phyloP scores from a whole-genome alignment of 2,113 vertebrate genomes.

The Todiramphus saurophagus region DNA sequence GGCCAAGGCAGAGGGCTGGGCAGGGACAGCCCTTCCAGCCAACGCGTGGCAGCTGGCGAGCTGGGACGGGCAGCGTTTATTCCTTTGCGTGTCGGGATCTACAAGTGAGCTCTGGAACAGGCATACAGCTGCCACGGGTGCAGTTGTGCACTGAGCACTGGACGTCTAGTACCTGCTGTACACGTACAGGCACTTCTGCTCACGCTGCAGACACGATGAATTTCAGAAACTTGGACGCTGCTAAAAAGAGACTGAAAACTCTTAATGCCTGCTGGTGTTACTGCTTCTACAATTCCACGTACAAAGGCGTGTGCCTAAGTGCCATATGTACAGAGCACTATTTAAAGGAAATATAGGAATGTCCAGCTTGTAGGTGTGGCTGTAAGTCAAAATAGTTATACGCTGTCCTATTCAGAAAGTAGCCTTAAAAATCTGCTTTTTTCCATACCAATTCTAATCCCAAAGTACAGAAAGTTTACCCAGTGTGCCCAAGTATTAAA shows the following conservation, averaged over 20 bases:
- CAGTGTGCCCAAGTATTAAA: background rate
- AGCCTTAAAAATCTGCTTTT: background rate
- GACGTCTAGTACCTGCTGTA: background rate
- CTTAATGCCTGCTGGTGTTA: background rate
- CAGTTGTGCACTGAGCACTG: background rate
- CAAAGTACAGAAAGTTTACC: background rate
- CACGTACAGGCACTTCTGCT: background rate
- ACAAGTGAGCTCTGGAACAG: background rate
- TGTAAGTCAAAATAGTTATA: background rate
- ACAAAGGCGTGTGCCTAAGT: background rate
- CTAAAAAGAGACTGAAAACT: background rate
- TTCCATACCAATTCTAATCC: background rate
- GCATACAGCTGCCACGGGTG: background rate
- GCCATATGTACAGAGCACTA: background rate
- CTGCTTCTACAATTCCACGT: background rate
- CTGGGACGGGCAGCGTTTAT: background rate
- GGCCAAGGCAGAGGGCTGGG: background rate
- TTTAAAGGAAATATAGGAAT: background rate
- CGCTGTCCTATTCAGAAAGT: background rate
- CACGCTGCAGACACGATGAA: fast-evolving
- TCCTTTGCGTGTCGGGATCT: background rate
- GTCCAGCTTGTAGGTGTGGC: too few species aligned
- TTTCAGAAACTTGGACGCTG: fast-evolving
- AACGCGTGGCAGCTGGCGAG: fast-evolving
- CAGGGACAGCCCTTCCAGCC: background rate